Evolutionary conservation across 2,888 invertebrate species (phyloP), one percentile per base, ranked within the genome.

Genomic region (Pristionchus maxplancki): DNA sequence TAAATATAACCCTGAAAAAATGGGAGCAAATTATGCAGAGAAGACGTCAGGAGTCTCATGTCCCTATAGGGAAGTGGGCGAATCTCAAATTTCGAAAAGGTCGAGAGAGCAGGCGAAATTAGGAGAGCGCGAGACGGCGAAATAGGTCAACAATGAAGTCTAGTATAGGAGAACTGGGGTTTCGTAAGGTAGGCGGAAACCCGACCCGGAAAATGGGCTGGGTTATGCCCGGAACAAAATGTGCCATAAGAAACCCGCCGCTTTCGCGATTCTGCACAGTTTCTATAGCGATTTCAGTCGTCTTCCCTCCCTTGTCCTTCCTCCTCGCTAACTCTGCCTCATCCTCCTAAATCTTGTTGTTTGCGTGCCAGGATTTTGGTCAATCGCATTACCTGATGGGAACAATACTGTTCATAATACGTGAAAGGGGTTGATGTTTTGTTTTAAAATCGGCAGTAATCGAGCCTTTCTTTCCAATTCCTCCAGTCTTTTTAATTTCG

Each of bases 81-180:
- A 40, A 28, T 78, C 78, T 78, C 40, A 48, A 13, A 48, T 78
- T 78, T 44, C 78, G 28, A 44, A 40, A 40, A 74, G 74, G 58
- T 20, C 8, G 48, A 78, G 78, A 78, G 78, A 78, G 28, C 3
- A 20, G 5, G 37, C 13, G 40, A 44, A 78, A 28, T 8, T 44
- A 78, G 44, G 78, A 78, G 78, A 28, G 78, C n/a, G 17, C 37
- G 1, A 20, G 34, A 48, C n/a, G n/a, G 28, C 4, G 20, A 28
- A 40, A 78, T n/a, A 78, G 78, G 37, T 44, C 24, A 48, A 24
- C 28, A 40, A 48, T 78, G 48, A 78, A 11, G 78, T 11, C 5
- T 67, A 34, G 34, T 1, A 5, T 9, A 1, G 20, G 58, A 58
- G 58, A 58, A 24, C 58, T 53, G 53, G 53, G 58, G 24, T 5